phyloP scores from a whole-genome alignment of 2,113 vertebrate species.

The Etia nguti region DNA sequence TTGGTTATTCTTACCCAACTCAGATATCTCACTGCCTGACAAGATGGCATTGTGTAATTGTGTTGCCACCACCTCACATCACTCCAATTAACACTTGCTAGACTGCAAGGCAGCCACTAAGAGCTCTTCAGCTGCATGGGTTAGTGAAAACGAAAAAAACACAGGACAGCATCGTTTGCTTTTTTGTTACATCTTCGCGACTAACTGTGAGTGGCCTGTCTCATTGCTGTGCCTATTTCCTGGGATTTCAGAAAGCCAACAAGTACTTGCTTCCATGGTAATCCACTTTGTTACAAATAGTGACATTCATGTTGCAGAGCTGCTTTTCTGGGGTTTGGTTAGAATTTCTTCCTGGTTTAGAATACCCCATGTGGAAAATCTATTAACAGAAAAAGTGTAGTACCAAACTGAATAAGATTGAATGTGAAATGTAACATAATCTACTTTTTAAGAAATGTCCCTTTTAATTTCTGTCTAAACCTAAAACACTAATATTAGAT shows the following conservation, averaged over 20 bases:
- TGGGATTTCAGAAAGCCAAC: not conserved
- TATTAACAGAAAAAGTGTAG: not conserved
- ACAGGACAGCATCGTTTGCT: not conserved
- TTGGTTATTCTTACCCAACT: constrained; percentile 18
- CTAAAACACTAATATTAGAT: not conserved
- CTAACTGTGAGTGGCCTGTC: not conserved
- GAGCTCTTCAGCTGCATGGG: not conserved
- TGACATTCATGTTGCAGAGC: not conserved
- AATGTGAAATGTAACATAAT: not conserved
- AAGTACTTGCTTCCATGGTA: not conserved
- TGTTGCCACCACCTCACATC: not conserved
- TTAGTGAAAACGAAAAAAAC: not conserved
- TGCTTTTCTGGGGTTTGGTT: not conserved
- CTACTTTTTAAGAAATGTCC: not conserved
- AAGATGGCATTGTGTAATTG: not conserved
- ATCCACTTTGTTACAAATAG: not conserved
- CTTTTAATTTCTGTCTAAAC: not conserved
- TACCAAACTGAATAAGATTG: not conserved
- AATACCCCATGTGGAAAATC: not conserved
- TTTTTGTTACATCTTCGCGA: not conserved
- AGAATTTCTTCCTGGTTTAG: not conserved
- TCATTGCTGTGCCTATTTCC: not conserved
- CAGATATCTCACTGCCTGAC: not conserved
- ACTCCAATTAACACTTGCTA: constrained; percentile 6
- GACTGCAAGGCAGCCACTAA: not conserved